Conservation (phyloP, 2,888 invertebrate species). For the Eupsilia transversa region DNA sequence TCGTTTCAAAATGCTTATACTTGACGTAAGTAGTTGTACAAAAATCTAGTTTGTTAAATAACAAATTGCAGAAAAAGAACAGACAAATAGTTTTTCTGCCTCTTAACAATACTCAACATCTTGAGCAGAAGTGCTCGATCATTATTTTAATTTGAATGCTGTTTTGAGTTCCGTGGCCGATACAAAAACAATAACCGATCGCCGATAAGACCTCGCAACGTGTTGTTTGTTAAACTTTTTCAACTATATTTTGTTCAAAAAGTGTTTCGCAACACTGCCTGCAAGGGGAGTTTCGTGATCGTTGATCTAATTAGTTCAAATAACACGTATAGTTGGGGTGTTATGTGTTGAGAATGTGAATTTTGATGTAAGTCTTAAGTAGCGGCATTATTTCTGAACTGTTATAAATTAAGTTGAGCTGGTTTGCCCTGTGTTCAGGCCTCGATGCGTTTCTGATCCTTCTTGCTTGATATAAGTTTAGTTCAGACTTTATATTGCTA, state of each 20-base stretch:
- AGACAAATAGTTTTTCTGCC: not conserved
- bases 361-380: not conserved
- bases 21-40: not conserved
- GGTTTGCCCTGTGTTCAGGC: not conserved
- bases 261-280: conserved; percentile 17
- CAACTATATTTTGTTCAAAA: conserved; percentile 12
- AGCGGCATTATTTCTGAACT: not conserved
- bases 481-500: too few relatives aligned
- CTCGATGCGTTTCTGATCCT: not conserved
- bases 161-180: conserved; percentile 5
- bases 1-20: too few relatives aligned
- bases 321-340: not conserved
- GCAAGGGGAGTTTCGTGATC: not conserved
- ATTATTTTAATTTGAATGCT: conserved; percentile 50
- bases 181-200: conserved; percentile 28
- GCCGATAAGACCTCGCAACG: conserved; percentile 1
- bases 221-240: conserved; percentile 9
- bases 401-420: not conserved
- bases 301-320: conserved; percentile 21
- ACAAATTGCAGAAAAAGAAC: not conserved
- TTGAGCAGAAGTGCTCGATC: conserved; percentile 17
- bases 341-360: not conserved
- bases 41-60: not conserved
- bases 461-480: not conserved
- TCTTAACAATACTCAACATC: not conserved